A percentile compares a stretch with the other conserved stretches of the same genome.
Conservation (phyloP, 2,888 invertebrate species). For the Pristionchus maxplancki region DNA sequence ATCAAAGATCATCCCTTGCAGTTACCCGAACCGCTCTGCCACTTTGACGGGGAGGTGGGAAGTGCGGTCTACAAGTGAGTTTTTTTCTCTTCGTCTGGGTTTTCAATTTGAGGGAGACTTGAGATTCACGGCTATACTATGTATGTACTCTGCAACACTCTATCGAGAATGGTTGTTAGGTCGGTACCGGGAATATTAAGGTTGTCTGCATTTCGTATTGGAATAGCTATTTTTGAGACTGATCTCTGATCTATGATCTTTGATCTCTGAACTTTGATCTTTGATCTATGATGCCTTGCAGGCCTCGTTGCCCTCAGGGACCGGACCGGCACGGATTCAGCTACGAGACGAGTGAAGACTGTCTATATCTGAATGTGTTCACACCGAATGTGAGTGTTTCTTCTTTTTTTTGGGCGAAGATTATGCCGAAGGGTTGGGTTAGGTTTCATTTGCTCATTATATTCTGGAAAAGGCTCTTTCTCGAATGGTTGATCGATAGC, state of each 20-base stretch:
- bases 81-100: background rate
- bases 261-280: too few species aligned
- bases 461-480: too few species aligned
- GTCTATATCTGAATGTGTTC: conserved; percentile 48
- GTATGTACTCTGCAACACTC: background rate
- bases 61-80: conserved; percentile 24
- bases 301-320: conserved; percentile 11
- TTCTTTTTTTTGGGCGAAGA: too few species aligned
- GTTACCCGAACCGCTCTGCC: background rate
- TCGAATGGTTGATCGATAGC: too few species aligned
- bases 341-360: conserved; percentile 19
- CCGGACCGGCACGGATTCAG: background rate
- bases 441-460: too few species aligned
- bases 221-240: too few species aligned
- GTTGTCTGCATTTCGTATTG: too few species aligned
- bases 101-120: too few species aligned
- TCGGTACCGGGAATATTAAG: background rate
- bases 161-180: background rate
- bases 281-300: background rate
- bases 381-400: conserved; percentile 20
- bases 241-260: too few species aligned
- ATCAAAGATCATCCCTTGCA: background rate
- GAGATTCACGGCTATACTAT: too few species aligned
- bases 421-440: too few species aligned
- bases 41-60: background rate